Base-by-base conservation (phyloP, 2,797 vertebrate genomes). In the Cryptoblepharus egeriae region DNA sequence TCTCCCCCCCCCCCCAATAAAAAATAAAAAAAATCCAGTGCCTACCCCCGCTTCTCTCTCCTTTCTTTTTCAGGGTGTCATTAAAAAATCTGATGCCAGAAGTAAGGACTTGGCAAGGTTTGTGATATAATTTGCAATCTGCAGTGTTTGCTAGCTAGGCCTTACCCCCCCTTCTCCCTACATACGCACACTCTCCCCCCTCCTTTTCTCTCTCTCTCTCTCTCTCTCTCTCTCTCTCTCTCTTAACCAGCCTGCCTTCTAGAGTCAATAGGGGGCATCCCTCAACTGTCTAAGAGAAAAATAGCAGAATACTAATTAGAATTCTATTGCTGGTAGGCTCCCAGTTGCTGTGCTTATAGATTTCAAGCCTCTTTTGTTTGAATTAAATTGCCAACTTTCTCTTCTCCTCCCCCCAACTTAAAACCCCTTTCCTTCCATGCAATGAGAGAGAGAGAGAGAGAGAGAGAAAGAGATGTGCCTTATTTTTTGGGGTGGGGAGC, bases 231-330 rank as follows among this genome's bases (percentile, higher is more conserved):
- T 57, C 85, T 88, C n/a, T 86, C 89, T 94, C 93, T 93, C 94
- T 91, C 94, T 91, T 93, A 93, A 96, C 96, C 95, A 97, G 96
- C 96, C 97, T 97, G 96, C 96, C 96, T 97, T 96, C 96, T 97
- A 96, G 96, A 98, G 98, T 98, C 98, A 98, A 99, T 97, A 98
- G 98, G 98, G 98, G 98, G 97, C 98, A 99, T 97, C 96, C 96
- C 97, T 99, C 98, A 98, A 99, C 97, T 98, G 98, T 98, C 97
- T 96, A 97, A 96, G 97, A 98, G 97, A 97, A 98, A 97, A 98
- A 98, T 98, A 97, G 97, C 96, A 96, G 95, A 97, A 97, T 97
- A 97, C 97, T 97, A 97, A 97, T 98, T 96, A 95, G 96, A 96
- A 96, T 96, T 96, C 95, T 96, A 95, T 97, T 95, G 95, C 94